A percentile compares a stretch with the other conserved stretches of the same genome.
Evolutionary conservation across 1,140 invertebrate species (phyloP).

Genomic region (Bursaphelenchus mucronatus): DNA sequence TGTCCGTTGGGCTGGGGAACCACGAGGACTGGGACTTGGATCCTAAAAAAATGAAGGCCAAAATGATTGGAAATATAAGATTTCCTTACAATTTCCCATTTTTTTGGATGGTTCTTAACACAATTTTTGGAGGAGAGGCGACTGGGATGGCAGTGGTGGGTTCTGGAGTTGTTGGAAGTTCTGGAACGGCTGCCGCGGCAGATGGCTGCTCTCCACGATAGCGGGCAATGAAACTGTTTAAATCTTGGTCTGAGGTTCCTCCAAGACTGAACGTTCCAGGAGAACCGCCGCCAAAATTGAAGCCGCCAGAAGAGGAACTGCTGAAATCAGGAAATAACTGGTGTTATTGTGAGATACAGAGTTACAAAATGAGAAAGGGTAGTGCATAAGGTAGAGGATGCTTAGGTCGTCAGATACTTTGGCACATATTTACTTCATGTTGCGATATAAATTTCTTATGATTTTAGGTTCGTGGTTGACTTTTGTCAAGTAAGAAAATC

Average conservation of each 20-base stretch:
- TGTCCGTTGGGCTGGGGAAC: constrained; percentile 31
- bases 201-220: constrained; percentile 6
- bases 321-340: not conserved
- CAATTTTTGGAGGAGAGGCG: constrained; percentile 29
- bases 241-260: constrained; percentile 10
- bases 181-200: not conserved
- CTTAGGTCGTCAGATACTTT: too few species aligned
- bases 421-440: too few species aligned
- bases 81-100: constrained; percentile 32
- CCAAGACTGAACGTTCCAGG: not conserved
- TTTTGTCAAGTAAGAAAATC: too few species aligned
- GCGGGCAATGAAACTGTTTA: constrained; percentile 19
- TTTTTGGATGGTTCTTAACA: constrained; percentile 22
- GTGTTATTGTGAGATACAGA: too few species aligned
- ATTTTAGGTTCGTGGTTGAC: too few species aligned
- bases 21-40: constrained; percentile 27
- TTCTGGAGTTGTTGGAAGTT: not conserved
- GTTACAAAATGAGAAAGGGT: too few species aligned
- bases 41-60: constrained; percentile 22
- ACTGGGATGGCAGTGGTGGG: constrained; percentile 25
- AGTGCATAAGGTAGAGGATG: too few species aligned
- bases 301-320: not conserved
- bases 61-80: not conserved
- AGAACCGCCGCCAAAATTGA: constrained; percentile 9
- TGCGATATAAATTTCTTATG: too few species aligned